phyloP scores from a whole-genome alignment of 2,797 vertebrate genomes.

The Lates japonicus region DNA sequence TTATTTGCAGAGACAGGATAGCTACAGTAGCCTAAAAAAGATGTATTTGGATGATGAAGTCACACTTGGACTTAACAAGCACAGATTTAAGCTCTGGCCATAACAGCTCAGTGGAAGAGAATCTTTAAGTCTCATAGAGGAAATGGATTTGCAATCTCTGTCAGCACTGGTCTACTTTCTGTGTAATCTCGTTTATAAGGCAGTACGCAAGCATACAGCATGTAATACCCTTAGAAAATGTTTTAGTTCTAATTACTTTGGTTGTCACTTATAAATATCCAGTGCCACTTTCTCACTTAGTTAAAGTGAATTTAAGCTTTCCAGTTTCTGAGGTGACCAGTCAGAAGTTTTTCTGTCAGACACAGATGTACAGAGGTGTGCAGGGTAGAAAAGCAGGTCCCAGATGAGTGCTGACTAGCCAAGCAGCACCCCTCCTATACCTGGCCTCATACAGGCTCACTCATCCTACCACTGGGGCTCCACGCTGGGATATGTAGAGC shows the following conservation, averaged over 20 bases:
- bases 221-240: slow-evolving; percentile 34
- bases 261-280: slow-evolving; percentile 49
- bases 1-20: neutral
- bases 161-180: slow-evolving; percentile 35
- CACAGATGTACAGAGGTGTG: slow-evolving; percentile 51
- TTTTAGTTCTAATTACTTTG: slow-evolving; percentile 49
- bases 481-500: slow-evolving; percentile 47
- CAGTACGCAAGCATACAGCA: neutral
- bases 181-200: slow-evolving; percentile 31
- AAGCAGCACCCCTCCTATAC: slow-evolving; percentile 56
- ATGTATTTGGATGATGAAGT: slow-evolving; percentile 21
- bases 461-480: slow-evolving; percentile 54
- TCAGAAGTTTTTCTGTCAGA: slow-evolving; percentile 42
- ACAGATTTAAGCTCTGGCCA: slow-evolving; percentile 16
- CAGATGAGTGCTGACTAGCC: slow-evolving; percentile 68
- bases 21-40: slow-evolving; percentile 11
- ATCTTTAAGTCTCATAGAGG: slow-evolving; percentile 22
- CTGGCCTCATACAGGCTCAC: slow-evolving; percentile 51
- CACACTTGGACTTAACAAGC: slow-evolving; percentile 16
- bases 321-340: slow-evolving; percentile 36
- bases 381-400: slow-evolving; percentile 45
- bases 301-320: slow-evolving; percentile 35
- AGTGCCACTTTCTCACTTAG: slow-evolving; percentile 38
- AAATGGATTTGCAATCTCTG: slow-evolving; percentile 50
- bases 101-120: slow-evolving; percentile 31